Evolutionary conservation across 23 tunicate genomes (phyloP).

Genomic region (Ascidia mentula): DNA sequence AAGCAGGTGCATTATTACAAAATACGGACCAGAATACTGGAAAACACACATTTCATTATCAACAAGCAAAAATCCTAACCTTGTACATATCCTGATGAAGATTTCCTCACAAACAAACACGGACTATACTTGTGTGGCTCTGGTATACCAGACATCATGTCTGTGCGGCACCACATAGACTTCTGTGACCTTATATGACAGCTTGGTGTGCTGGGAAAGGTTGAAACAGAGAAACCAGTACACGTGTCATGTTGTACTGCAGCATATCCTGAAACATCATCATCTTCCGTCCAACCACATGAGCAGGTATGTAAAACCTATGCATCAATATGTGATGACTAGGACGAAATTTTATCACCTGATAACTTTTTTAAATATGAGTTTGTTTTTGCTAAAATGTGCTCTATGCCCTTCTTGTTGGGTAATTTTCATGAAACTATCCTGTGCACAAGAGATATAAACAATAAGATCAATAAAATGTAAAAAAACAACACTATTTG

Average conservation of each 20-base stretch:
- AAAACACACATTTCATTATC: too few species aligned
- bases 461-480: too few species aligned
- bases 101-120: neutral
- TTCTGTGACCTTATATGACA: neutral
- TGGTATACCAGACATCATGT: neutral
- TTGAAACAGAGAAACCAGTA: neutral
- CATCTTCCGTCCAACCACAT: neutral
- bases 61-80: neutral
- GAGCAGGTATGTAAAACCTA: neutral
- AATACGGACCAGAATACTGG: too few species aligned
- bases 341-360: too few species aligned
- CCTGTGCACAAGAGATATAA: too few species aligned
- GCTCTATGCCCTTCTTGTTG: too few species aligned
- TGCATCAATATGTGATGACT: neutral
- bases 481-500: too few species aligned
- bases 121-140: neutral
- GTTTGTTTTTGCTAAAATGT: too few species aligned
- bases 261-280: neutral
- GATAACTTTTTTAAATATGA: too few species aligned
- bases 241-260: neutral
- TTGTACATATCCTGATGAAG: neutral
- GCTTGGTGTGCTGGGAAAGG: neutral
- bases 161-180: neutral
- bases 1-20: too few species aligned
- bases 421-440: too few species aligned